Conservation (phyloP, 1,140 invertebrate species). For the Listronotus oregonensis region DNA sequence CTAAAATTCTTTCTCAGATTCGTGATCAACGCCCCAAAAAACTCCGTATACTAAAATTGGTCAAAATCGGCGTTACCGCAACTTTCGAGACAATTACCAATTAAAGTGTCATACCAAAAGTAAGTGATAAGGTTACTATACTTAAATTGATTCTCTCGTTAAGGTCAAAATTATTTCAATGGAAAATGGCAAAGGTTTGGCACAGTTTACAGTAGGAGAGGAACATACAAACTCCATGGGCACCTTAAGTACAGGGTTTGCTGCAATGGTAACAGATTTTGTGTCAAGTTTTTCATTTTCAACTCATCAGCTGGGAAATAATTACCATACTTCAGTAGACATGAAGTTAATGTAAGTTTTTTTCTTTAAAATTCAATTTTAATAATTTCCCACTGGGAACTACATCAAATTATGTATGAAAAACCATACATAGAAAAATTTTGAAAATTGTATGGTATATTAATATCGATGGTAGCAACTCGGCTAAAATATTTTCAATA, state of each 20-base stretch:
- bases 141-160: slow-evolving; percentile 2
- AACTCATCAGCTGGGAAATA: slow-evolving; percentile 62
- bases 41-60: no score
- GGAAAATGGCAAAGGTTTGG: slow-evolving; percentile 69
- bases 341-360: slow-evolving; percentile 67
- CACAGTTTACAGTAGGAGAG: slow-evolving; percentile 75
- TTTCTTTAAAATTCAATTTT: slow-evolving; percentile 31
- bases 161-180: slow-evolving; percentile 73
- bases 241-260: slow-evolving; percentile 83
- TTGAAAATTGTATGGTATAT: no score
- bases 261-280: slow-evolving; percentile 79
- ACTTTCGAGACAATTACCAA: no score
- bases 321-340: slow-evolving; percentile 75
- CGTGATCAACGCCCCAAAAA: no score
- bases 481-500: no score
- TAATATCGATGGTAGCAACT: no score
- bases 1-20: no score
- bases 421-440: no score
- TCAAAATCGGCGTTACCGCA: no score
- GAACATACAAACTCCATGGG: slow-evolving; percentile 79
- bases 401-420: no score
- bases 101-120: no score
- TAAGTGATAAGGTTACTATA: neutral
- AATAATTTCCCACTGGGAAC: no score
- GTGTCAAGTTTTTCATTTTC: slow-evolving; percentile 82